Base-by-base conservation (phyloP, 2,113 vertebrate species). In the Rattus rattus region DNA sequence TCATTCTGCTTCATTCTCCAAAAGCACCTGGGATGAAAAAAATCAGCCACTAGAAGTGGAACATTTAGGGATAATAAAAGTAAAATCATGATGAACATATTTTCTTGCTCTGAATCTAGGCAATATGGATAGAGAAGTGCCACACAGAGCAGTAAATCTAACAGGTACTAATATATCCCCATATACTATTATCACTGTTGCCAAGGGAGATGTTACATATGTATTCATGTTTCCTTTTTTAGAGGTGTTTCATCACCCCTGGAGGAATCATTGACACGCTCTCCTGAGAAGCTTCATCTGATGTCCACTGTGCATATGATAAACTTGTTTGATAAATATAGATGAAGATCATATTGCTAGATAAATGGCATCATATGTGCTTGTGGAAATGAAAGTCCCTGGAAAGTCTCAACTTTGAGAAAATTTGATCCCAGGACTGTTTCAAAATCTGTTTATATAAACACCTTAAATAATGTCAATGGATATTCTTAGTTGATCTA, bases 91-190 rank as follows among this genome's bases (percentile, higher is more conserved):
- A 12, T 7, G 6, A 49, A 49, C 75, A 49, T 76, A 6, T 47
- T 76, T 49, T 28, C 28, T 14, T 52, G 7, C 14, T 7, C 0
- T 8, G 1, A 52, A 6, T 1, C 14, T 77, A 7, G 43, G 5
- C 43, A 49, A 11, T 47, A 43, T 76, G 11, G 22, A 47, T 26
- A 26, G n/a, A 26, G 39, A 77, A 26, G 10, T 52, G 47, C 14
- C 14, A 9, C 17, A 7, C 26, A 9, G 12, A 33, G 49, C 13
- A 52, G 28, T 2, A 77, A 3, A 30, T 52, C 43, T 28, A 47
- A 28, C 26, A 26, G 5, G 43, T 1, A 28, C 24, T 24, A 26
- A 3, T 1, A 28, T 36, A 3, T 76, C 2, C 5, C 26, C 1
- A 76, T 11, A 12, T 76, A 26, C 12, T 76, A 28, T 28, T 28